Percentiles rank a stretch among this genome's conserved stretches.
Evolutionary conservation across 2,888 invertebrate species (phyloP).

Genomic region (Siphlonurus alternatus): DNA sequence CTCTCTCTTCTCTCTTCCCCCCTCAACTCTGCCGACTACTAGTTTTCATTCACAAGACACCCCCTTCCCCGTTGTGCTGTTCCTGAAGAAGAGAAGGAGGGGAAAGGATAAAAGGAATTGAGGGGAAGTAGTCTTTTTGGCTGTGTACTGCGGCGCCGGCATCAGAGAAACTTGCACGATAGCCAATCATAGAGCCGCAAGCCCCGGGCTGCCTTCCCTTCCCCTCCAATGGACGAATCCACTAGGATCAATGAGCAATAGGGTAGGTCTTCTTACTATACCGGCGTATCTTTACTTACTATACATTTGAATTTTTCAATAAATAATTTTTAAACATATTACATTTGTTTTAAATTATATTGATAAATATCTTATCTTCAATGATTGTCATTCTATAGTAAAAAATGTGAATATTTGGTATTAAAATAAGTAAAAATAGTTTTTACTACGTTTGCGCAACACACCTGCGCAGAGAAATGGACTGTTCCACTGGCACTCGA

Average conservation of each 20-base stretch:
- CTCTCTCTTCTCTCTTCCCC: not conserved
- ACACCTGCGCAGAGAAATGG: slow-evolving; percentile 15
- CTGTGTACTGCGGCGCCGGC: not conserved
- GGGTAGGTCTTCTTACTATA: slow-evolving; percentile 8
- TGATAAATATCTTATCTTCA: not conserved
- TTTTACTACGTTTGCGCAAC: slow-evolving; percentile 16
- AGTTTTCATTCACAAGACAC: not conserved
- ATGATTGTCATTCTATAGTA: not conserved
- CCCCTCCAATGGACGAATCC: slow-evolving; percentile 36
- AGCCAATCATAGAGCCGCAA: slow-evolving; percentile 43
- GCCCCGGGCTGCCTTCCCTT: slow-evolving; percentile 22
- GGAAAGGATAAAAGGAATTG: no score
- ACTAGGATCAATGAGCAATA: slow-evolving; percentile 24
- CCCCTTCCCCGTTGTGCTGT: not conserved
- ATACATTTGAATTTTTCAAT: not conserved
- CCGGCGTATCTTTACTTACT: not conserved
- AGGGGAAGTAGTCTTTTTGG: no score
- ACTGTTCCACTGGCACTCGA: slow-evolving; percentile 24
- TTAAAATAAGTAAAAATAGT: not conserved
- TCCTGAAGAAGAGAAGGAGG: not conserved
- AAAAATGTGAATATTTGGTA: not conserved
- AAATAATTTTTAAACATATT: not conserved
- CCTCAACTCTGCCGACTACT: no score
- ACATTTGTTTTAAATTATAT: not conserved
- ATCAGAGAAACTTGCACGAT: slow-evolving; percentile 4